These are phyloP conservation scores for Pseudomyrmex gracilis DNA, from an alignment of 1,140 invertebrate genomes.

Conservation along the genomic window DNA sequence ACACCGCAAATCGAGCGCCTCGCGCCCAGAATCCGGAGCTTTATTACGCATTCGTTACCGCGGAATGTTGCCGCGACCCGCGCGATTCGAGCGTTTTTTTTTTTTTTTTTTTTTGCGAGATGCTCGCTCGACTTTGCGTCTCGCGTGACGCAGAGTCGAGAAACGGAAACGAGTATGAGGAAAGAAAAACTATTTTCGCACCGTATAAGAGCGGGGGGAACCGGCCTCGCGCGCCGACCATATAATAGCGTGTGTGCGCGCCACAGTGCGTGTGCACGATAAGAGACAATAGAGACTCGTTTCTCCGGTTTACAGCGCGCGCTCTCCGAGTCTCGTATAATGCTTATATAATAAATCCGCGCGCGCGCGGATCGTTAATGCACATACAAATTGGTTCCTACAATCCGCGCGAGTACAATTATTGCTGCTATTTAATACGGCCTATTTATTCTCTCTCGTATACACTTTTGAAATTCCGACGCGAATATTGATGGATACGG, in stretches of 20 bases:
- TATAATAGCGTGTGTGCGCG: not conserved
- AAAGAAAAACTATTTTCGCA: constrained; percentile 30
- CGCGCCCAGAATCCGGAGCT: constrained; percentile 27
- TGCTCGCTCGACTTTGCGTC: not conserved
- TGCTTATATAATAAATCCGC: constrained; percentile 17
- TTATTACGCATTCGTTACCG: constrained; percentile 48
- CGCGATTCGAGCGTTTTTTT: not conserved
- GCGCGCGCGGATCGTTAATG: constrained; percentile 7
- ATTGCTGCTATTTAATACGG: constrained; percentile 26
- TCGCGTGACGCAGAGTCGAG: not conserved
- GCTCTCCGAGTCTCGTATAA: not conserved
- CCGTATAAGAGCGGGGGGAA: not conserved
- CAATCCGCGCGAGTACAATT: constrained; percentile 5
- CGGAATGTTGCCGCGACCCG: constrained; percentile 32
- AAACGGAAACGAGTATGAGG: not conserved
- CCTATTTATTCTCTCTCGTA: constrained; percentile 33
- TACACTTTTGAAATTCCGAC: constrained; percentile 31
- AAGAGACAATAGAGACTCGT: constrained; percentile 40
- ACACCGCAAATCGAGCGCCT: constrained; percentile 50
- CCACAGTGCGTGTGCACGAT: constrained; percentile 5
- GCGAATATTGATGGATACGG: constrained; percentile 35
- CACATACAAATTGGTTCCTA: constrained; percentile 25
- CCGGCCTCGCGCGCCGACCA: not conserved
- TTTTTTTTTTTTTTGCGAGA: not conserved
- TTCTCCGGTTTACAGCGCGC: constrained; percentile 11